Base-by-base conservation (phyloP, 1,140 invertebrate species). In the Anoplophora glabripennis region DNA sequence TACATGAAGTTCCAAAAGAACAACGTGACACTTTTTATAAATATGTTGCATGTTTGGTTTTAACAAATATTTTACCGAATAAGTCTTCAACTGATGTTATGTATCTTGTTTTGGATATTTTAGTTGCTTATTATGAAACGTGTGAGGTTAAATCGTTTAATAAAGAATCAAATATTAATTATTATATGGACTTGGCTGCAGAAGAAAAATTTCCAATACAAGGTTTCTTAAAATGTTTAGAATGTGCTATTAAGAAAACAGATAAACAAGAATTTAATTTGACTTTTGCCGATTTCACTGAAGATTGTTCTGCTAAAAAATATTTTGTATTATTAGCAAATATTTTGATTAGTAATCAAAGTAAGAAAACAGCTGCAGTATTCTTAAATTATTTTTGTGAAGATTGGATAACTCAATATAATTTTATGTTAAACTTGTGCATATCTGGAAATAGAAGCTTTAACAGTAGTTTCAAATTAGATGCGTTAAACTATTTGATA, bases 51-150 rank as follows among this genome's bases (percentile, higher is more conserved):
- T 41, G 44, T 15, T 15, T 70, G 21, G 37, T 69, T n/a, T 34
- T 65, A 33, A 52, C 54, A 57, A 46, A 40, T 14, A 11, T 66
- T 17, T 34, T 67, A 53, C 64, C 59, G 1, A 15, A 63, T 11
- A 55, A 55, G 37, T 55, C 37, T 18, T 10, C 55, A 8, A 7
- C 52, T 17, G 49, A 65, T 17, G 58, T 56, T 7, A 53, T 47
- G 40, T 41, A 28, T 14, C 38, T 59, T 67, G 73, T 65, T 73
- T 65, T 74, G 71, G 75, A 28, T 71, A 79, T 72, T 75, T 77
- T 65, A 60, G 74, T 34, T 73, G 75, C 57, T 71, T 74, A 40
- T n/a, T 38, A 48, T 37, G 7, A 44, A 21, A 55, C 12, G 10
- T 46, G 15, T 11, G 34, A 54, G 9, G 15, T 40, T 28, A 42